Evolutionary conservation across 1,140 invertebrate genomes (phyloP), one percentile per base, ranked within the genome.

Genomic region (Pemphigus obesinymphae): DNA sequence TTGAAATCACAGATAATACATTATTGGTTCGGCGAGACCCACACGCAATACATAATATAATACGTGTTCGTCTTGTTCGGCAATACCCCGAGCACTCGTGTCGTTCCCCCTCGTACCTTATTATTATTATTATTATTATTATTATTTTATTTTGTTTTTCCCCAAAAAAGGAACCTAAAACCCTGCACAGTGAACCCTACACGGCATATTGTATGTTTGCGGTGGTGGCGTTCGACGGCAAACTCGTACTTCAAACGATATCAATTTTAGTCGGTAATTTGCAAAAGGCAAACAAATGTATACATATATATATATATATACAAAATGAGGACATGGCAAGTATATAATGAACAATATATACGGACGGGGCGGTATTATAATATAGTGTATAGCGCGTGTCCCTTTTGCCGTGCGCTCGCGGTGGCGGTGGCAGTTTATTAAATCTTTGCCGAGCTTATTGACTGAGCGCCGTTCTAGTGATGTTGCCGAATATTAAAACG

Each of bases 171-270:
- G n/a, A n/a, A n/a, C n/a, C n/a, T n/a, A n/a, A n/a, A n/a, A n/a
- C n/a, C n/a, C n/a, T n/a, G n/a, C n/a, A n/a, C n/a, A n/a, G n/a
- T n/a, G n/a, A 6, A 31, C 58, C 58, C 58, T 11, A 23, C 58
- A 61, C 26, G n/a, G n/a, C n/a, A n/a, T n/a, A n/a, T n/a, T n/a
- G n/a, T n/a, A n/a, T n/a, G n/a, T n/a, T 61, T 48, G 43, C 48
- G 31, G 23, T 50, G 4, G 26, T 17, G 13, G 43, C 23, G 26
- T 3, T 40, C 40, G 40, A 10, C 73, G 31, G 45, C 50, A 55
- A 55, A 76, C 72, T 75, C 48, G 63, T 37, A 76, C 73, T 76
- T 76, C 73, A 76, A 76, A 76, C 73, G 73, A 76, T 58, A 58
- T 76, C 50, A 58, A 40, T 76, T 76, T 58, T 34, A 76, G 34